phyloP scores from a whole-genome alignment of 2,888 invertebrate species.

The Dysmachus trigonus region DNA sequence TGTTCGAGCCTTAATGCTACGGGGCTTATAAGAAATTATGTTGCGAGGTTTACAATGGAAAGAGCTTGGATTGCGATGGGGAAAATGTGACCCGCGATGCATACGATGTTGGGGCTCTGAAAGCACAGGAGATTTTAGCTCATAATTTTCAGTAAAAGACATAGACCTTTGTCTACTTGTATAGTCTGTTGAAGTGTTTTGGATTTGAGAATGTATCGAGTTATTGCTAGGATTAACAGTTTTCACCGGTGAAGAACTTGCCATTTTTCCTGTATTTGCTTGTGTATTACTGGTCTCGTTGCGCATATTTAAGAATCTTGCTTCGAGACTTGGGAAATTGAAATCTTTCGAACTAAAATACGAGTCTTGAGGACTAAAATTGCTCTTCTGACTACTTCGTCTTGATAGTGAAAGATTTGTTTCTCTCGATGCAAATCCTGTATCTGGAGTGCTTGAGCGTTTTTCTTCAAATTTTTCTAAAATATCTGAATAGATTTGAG shows the following conservation, averaged over 20 bases:
- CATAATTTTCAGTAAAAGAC: constrained; percentile 66
- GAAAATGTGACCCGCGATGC: constrained; percentile 41
- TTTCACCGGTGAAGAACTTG: constrained; percentile 58
- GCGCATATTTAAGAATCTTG: constrained; percentile 54
- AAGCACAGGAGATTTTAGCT: constrained; percentile 59
- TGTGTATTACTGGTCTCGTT: constrained; percentile 50
- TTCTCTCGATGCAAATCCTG: constrained; percentile 63
- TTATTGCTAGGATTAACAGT: constrained; percentile 57
- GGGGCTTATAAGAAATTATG: constrained; percentile 59
- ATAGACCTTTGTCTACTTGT: constrained; percentile 64
- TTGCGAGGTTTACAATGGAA: constrained; percentile 52
- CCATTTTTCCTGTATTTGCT: background rate
- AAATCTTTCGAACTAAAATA: constrained; percentile 53
- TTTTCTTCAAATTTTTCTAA: constrained; percentile 61
- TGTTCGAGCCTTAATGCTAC: constrained; percentile 68
- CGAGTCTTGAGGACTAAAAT: constrained; percentile 63
- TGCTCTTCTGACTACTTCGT: constrained; percentile 64
- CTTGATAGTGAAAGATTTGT: constrained; percentile 63
- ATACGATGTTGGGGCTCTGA: constrained; percentile 56
- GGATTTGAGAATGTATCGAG: constrained; percentile 56
- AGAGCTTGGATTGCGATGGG: constrained; percentile 51
- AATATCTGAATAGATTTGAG: constrained; percentile 51
- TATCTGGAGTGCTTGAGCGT: constrained; percentile 63
- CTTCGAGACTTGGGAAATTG: constrained; percentile 52
- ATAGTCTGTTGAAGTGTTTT: constrained; percentile 53